phyloP scores from a whole-genome alignment of 2,888 invertebrate species.

The Linnaemya tessellans region DNA sequence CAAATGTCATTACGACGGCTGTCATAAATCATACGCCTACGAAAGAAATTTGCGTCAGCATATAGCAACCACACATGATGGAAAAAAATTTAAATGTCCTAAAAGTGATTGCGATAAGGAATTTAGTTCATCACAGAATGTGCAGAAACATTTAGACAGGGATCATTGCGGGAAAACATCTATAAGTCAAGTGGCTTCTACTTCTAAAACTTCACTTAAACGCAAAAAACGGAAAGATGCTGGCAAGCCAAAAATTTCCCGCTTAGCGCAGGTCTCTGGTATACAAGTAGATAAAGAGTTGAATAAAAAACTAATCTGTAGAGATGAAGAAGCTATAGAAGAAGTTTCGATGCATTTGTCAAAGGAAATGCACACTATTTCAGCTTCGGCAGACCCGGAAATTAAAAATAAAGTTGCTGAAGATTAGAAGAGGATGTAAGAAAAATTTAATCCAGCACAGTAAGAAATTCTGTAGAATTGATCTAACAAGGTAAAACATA shows the following conservation, averaged over 20 bases:
- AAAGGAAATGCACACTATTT: slow-evolving; percentile 45
- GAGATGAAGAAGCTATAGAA: slow-evolving; percentile 74
- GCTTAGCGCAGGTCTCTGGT: slow-evolving; percentile 77
- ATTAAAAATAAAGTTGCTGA: neutral
- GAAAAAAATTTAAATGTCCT: slow-evolving; percentile 84
- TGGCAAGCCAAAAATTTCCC: slow-evolving; percentile 77
- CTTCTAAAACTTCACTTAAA: slow-evolving; percentile 6
- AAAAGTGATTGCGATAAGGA: slow-evolving; percentile 77
- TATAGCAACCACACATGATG: slow-evolving; percentile 84
- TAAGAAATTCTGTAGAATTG: neutral
- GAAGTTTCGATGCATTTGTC: slow-evolving; percentile 64
- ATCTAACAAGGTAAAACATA: too few species aligned
- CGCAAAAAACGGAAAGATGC: slow-evolving; percentile 80
- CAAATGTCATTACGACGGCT: slow-evolving; percentile 81
- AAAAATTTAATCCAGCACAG: too few species aligned
- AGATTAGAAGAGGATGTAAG: neutral
- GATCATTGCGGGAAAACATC: slow-evolving; percentile 71
- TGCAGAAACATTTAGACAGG: slow-evolving; percentile 76
- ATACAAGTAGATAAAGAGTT: slow-evolving; percentile 76
- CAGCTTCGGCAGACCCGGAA: neutral
- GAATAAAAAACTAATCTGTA: slow-evolving; percentile 76
- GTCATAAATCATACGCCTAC: slow-evolving; percentile 84
- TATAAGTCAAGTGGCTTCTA: neutral
- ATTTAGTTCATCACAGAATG: slow-evolving; percentile 79
- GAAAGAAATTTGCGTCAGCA: slow-evolving; percentile 85